These are phyloP conservation scores for Amphiduros pacificus DNA, from an alignment of 2,888 invertebrate genomes.

Conservation along the genomic window DNA sequence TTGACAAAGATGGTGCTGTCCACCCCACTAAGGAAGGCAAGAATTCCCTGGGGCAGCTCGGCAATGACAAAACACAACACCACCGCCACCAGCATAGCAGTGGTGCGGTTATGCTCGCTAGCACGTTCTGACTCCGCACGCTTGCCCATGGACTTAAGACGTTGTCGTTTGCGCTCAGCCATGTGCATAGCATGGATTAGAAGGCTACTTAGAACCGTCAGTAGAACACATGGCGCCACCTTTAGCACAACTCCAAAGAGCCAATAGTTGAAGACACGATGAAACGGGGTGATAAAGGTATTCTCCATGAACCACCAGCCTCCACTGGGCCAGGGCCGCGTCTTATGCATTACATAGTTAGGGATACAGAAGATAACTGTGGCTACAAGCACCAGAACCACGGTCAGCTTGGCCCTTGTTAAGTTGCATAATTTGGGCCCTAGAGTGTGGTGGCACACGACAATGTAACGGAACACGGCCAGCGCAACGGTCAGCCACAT, in stretches of 20 bases:
- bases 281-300: constrained; percentile 40
- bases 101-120: constrained; percentile 71
- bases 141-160: constrained; percentile 47
- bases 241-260: constrained; percentile 92
- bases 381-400: constrained; percentile 41
- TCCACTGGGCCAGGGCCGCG: constrained; percentile 11
- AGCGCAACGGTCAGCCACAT: constrained; percentile 91
- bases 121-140: constrained; percentile 50
- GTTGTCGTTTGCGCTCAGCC: constrained; percentile 48
- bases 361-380: constrained; percentile 53
- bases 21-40: constrained; percentile 69
- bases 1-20: constrained; percentile 63
- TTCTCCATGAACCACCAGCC: constrained; percentile 47
- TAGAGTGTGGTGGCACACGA: constrained; percentile 57
- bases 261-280: constrained; percentile 75
- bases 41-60: constrained; percentile 79
- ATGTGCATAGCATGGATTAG: constrained; percentile 55
- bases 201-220: constrained; percentile 69
- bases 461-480: constrained; percentile 85
- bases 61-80: constrained; percentile 84
- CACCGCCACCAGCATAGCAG: constrained; percentile 84
- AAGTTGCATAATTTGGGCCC: constrained; percentile 53
- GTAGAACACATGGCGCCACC: constrained; percentile 82
- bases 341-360: constrained; percentile 48
- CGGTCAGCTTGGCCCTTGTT: constrained; percentile 48